Percentiles rank a stretch among this genome's conserved stretches.
phyloP scores from a whole-genome alignment of 2,113 vertebrate genomes.

The Amphiprion percula region DNA sequence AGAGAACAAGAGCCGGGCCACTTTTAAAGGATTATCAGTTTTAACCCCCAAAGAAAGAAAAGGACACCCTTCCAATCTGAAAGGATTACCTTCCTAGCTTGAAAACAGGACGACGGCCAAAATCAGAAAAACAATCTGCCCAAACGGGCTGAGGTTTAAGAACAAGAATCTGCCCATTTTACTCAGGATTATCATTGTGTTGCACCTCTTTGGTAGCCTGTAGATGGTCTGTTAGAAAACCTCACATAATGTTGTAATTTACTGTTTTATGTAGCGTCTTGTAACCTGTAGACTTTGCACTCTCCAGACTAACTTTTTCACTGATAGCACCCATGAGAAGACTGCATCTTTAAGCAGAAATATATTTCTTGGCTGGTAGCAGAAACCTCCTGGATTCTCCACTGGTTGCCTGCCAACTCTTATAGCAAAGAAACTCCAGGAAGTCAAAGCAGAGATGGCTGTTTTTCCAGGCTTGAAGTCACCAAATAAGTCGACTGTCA shows the following conservation, averaged over 20 bases:
- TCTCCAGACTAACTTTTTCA: too few species aligned
- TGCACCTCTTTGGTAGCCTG: conserved; percentile 22
- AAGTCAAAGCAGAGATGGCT: neutral
- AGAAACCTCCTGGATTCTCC: neutral
- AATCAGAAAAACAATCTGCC: conserved; percentile 21
- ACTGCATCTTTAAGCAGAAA: too few species aligned
- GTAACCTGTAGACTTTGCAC: too few species aligned
- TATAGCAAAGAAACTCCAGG: neutral
- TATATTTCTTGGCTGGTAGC: neutral
- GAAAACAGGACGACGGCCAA: conserved; percentile 49
- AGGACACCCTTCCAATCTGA: conserved; percentile 59
- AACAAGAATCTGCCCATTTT: conserved; percentile 41
- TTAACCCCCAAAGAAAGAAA: conserved; percentile 63
- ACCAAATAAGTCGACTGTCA: too few species aligned
- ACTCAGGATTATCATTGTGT: conserved; percentile 50
- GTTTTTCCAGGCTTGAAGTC: neutral
- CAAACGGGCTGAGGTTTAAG: conserved; percentile 35
- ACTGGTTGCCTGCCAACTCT: neutral
- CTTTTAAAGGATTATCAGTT: conserved; percentile 78
- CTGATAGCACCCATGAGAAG: too few species aligned
- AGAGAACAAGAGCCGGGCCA: conserved; percentile 55
- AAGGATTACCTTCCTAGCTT: conserved; percentile 67
- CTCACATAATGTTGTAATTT: neutral
- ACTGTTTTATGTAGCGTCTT: too few species aligned
- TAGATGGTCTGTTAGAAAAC: conserved; percentile 56